Evolutionary conservation across 2,113 vertebrate species (phyloP).

Genomic region (Tenrec ecaudatus): DNA sequence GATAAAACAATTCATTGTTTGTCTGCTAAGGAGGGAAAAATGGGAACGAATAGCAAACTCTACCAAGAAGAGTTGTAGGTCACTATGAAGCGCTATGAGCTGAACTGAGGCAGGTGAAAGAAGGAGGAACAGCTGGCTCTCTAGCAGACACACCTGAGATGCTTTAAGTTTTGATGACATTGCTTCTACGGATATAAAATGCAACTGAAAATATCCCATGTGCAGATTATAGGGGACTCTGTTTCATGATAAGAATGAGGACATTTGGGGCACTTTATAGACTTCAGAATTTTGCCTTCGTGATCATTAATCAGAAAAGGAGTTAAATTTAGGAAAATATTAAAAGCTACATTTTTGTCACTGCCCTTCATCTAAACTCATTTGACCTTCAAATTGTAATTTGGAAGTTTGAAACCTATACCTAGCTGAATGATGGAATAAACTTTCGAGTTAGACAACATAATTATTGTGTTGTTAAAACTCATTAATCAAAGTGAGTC

Average conservation of each 20-base stretch:
- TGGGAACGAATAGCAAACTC: neutral
- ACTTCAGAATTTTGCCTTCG: neutral
- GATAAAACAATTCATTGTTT: neutral
- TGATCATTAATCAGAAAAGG: conserved; percentile 32
- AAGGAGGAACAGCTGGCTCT: neutral
- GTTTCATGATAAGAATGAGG: neutral
- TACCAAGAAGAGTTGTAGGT: neutral
- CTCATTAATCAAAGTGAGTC: conserved; percentile 71
- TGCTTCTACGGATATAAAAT: neutral
- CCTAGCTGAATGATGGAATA: conserved; percentile 68
- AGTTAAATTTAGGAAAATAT: conserved; percentile 43
- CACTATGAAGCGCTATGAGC: neutral
- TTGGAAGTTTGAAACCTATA: conserved; percentile 32
- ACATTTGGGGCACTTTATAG: neutral
- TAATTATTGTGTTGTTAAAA: conserved; percentile 73
- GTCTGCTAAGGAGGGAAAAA: neutral
- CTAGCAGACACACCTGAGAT: neutral
- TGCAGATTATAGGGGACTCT: neutral
- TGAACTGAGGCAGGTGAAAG: neutral
- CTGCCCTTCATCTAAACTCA: conserved; percentile 54
- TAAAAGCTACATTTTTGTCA: conserved; percentile 50
- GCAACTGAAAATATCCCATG: neutral
- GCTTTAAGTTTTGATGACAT: too few relatives aligned
- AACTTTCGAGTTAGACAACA: conserved; percentile 72
- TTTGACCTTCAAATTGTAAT: conserved; percentile 53